Conservation (phyloP, 2,797 vertebrate species). For the Cirrhinus molitorella region DNA sequence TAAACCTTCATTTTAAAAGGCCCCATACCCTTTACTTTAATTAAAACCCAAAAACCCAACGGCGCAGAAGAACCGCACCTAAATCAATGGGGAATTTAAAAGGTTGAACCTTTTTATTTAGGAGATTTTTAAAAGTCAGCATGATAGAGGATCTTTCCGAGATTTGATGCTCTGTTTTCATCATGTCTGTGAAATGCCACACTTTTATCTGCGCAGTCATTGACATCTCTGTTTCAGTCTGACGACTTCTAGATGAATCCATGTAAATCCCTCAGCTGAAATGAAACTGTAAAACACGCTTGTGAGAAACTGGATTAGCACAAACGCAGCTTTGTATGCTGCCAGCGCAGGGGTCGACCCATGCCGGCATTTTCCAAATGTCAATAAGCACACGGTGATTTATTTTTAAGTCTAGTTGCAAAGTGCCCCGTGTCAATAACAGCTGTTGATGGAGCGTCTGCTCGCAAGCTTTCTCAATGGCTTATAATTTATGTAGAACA, state of each 20-base stretch:
- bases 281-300: slow-evolving; percentile 13
- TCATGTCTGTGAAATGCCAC: slow-evolving; percentile 31
- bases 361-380: slow-evolving; percentile 62
- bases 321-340: slow-evolving; percentile 8
- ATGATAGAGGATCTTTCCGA: slow-evolving; percentile 20
- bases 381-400: slow-evolving; percentile 64
- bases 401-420: slow-evolving; percentile 60
- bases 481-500: slow-evolving; percentile 63
- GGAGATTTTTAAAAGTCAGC: slow-evolving; percentile 45
- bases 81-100: slow-evolving; percentile 52
- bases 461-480: slow-evolving; percentile 39
- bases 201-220: slow-evolving; percentile 35
- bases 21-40: slow-evolving; percentile 31
- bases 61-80: slow-evolving; percentile 15
- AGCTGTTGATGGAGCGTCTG: slow-evolving; percentile 58
- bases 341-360: slow-evolving; percentile 15
- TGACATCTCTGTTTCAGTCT: slow-evolving; percentile 50
- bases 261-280: slow-evolving; percentile 19
- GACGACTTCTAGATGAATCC: slow-evolving; percentile 12
- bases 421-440: slow-evolving; percentile 65
- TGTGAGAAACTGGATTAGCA: slow-evolving; percentile 9
- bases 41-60: slow-evolving; percentile 28
- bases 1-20: slow-evolving; percentile 34
- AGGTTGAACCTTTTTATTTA: slow-evolving; percentile 38
- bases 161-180: slow-evolving; percentile 27